These are phyloP conservation scores for Nyctereutes procyonoides DNA, from an alignment of 2,113 vertebrate species.

Conservation along the genomic window DNA sequence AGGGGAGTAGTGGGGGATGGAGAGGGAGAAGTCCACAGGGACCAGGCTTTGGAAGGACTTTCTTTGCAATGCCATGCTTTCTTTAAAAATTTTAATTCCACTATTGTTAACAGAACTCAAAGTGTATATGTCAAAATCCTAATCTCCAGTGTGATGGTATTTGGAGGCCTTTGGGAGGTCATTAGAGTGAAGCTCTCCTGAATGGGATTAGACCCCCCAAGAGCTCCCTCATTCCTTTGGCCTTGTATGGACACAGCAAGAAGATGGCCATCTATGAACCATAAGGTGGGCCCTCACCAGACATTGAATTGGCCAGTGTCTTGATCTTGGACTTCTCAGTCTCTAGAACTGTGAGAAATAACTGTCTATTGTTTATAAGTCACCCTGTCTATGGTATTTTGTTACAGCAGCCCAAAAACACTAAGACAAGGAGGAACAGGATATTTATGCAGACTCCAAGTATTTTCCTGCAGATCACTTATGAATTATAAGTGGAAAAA, in stretches of 20 bases:
- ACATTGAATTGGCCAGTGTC: background rate
- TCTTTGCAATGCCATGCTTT: background rate
- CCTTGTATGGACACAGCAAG: background rate
- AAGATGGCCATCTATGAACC: background rate
- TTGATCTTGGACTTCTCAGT: background rate
- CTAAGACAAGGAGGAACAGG: conserved; percentile 7
- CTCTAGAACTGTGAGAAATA: background rate
- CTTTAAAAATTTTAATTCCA: background rate
- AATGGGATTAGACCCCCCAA: background rate
- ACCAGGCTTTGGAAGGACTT: background rate
- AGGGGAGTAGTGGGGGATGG: background rate
- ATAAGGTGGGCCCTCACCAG: background rate
- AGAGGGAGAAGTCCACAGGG: background rate
- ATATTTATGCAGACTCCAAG: background rate
- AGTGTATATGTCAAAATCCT: background rate
- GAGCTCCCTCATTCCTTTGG: background rate
- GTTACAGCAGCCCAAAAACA: background rate
- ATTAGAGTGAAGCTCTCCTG: background rate
- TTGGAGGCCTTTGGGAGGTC: background rate
- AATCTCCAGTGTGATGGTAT: background rate
- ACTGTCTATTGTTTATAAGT: background rate
- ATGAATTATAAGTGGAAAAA: background rate
- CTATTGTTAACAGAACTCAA: background rate
- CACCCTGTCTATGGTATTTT: background rate
- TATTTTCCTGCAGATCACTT: conserved; percentile 5